Evolutionary conservation across 1,140 invertebrate genomes (phyloP).

Genomic region (Watersipora subatra): DNA sequence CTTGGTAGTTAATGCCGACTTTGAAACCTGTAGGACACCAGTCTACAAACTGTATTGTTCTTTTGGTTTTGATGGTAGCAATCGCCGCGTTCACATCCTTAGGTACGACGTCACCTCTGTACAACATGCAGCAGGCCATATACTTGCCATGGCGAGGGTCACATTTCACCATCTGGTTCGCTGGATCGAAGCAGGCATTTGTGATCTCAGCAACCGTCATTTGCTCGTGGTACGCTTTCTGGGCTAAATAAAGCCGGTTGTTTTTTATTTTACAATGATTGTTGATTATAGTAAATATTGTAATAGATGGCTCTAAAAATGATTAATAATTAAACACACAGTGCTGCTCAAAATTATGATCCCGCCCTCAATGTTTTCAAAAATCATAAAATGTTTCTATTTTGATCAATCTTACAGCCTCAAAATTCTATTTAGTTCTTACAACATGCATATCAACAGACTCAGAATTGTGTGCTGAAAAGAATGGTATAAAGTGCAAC

Average conservation of each 20-base stretch:
- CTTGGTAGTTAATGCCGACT: conserved; percentile 23
- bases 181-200: conserved; percentile 71
- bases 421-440: no score
- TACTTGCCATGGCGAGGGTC: conserved; percentile 76
- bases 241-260: conserved; percentile 9
- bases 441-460: no score
- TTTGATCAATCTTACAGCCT: no score
- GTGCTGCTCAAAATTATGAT: no score
- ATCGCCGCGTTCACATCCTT: conserved; percentile 78
- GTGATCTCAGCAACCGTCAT: conserved; percentile 59
- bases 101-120: conserved; percentile 42
- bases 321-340: conserved; percentile 64
- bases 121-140: conserved; percentile 54
- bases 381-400: no score
- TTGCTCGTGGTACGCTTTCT: conserved; percentile 33
- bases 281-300: conserved; percentile 6
- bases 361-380: no score
- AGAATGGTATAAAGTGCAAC: no score
- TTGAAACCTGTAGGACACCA: conserved; percentile 67
- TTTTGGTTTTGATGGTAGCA: conserved; percentile 64
- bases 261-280: conserved; percentile 7
- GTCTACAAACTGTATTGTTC: conserved; percentile 60
- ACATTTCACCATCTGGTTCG: conserved; percentile 86
- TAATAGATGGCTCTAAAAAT: conserved; percentile 50
- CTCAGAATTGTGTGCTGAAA: no score